Evolutionary conservation across 2,797 vertebrate genomes (phyloP), one percentile per base, ranked within the genome.

Genomic region (Sebastes kiyomatsui): DNA sequence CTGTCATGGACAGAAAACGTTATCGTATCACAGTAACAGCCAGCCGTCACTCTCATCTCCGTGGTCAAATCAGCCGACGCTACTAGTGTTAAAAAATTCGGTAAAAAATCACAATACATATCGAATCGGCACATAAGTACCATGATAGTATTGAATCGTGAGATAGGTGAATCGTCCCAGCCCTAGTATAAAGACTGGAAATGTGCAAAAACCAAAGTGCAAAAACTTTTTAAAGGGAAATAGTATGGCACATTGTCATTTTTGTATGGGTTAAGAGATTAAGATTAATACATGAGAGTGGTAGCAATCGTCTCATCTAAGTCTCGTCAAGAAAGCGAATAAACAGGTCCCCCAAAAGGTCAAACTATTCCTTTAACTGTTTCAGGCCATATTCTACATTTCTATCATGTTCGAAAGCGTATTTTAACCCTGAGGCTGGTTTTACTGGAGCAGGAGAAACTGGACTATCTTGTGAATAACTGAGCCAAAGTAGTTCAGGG

Each of bases 401-500:
- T 38, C 35, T 72, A 52, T 52, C 11, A 69, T 55, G 35, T 68
- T 30, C 61, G 10, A 62, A 61, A 18, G 32, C 18, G 28, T 7
- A 22, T 71, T 23, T 77, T 65, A 35, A 30, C 32, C 25, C 52
- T 20, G 65, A 68, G 49, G 33, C 23, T 81, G 54, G 27, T 64
- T 55, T 77, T 42, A 65, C 52, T 75, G 68, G 56, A 64, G 52
- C 62, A 76, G 46, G 38, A 42, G 60, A 74, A 60, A 61, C 27
- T 69, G 42, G 60, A 75, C 69, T 70, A 71, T 59, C 28, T 23
- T 49, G 27, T 35, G 27, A 60, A 49, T 70, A 35, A 27, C 23
- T 64, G 16, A 72, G 25, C 28, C 25, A 80, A 76, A 75, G 35
- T 75, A 80, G 71, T 75, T 74, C 72, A 76, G 68, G 76, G 38